A percentile compares a stretch with the other conserved stretches of the same genome.
phyloP scores from a whole-genome alignment of 2,888 invertebrate genomes.

The Ophonus ardosiacus region DNA sequence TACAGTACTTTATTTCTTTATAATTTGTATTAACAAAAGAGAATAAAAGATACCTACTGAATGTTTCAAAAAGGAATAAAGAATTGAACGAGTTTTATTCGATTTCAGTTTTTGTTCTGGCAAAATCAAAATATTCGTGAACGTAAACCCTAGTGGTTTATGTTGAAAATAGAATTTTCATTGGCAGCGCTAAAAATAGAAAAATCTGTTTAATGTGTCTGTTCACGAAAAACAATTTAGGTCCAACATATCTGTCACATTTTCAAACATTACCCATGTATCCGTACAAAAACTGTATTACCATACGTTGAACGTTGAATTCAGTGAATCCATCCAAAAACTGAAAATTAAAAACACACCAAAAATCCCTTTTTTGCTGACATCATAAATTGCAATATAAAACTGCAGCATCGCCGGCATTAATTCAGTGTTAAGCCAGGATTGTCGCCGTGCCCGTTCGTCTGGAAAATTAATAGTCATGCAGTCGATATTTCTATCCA shows the following conservation, averaged over 20 bases:
- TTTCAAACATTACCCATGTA: slow-evolving; percentile 10
- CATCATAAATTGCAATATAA: slow-evolving; percentile 63
- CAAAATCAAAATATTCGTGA: background rate
- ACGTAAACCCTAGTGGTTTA: background rate
- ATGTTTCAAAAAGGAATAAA: no score
- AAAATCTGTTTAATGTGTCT: background rate
- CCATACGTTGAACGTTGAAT: slow-evolving; percentile 29
- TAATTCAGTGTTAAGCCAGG: slow-evolving; percentile 63
- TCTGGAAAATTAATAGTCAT: slow-evolving; percentile 61
- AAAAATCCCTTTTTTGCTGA: slow-evolving; percentile 53
- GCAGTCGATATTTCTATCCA: slow-evolving; percentile 63
- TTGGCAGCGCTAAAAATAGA: background rate
- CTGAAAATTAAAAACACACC: slow-evolving; percentile 49
- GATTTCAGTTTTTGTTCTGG: no score
- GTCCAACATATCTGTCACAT: slow-evolving; percentile 16
- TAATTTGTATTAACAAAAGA: no score
- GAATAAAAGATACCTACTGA: no score
- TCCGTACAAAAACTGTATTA: slow-evolving; percentile 20
- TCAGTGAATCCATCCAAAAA: slow-evolving; percentile 38
- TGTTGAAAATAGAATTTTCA: background rate
- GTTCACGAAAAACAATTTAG: background rate
- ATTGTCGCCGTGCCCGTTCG: slow-evolving; percentile 59
- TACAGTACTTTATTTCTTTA: no score
- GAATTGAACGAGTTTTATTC: no score
- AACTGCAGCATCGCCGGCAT: slow-evolving; percentile 57